A percentile compares a stretch with the other conserved stretches of the same genome.
These are phyloP conservation scores for Tipula unca DNA, from an alignment of 2,888 invertebrate species.

Conservation along the genomic window DNA sequence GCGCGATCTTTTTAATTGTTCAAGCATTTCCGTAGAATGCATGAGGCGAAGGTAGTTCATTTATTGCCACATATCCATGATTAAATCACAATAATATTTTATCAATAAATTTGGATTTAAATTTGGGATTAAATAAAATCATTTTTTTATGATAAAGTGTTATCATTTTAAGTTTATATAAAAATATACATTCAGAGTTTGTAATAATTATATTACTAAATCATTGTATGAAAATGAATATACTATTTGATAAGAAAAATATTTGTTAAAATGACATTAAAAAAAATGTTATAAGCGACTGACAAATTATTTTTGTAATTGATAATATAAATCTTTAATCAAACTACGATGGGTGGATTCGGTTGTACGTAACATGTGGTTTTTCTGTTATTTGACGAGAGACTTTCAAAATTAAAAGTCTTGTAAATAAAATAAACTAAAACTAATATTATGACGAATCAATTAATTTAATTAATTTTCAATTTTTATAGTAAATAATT, in stretches of 20 bases:
- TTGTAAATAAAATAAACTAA: not conserved
- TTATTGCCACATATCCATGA: too few relatives aligned
- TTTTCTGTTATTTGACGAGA: slow-evolving; percentile 14
- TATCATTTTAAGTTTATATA: not conserved
- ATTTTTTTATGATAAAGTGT: not conserved
- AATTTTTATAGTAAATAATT: not conserved
- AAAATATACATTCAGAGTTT: not conserved
- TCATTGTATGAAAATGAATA: not conserved
- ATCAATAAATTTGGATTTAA: not conserved
- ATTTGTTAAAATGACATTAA: not conserved
- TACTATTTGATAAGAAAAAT: not conserved
- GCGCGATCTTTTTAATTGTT: too few relatives aligned
- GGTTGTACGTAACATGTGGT: not conserved
- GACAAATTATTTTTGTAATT: not conserved
- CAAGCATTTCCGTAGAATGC: too few relatives aligned
- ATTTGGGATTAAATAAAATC: not conserved
- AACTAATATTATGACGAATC: slow-evolving; percentile 9
- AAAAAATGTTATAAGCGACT: not conserved
- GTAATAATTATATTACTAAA: not conserved
- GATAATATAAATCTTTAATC: not conserved
- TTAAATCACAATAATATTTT: not conserved
- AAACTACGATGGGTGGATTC: not conserved
- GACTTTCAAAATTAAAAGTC: slow-evolving; percentile 8
- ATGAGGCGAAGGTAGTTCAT: too few relatives aligned
- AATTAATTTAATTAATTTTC: not conserved